Conservation (phyloP, 2,888 invertebrate species). For the Platerodrilus igneus region DNA sequence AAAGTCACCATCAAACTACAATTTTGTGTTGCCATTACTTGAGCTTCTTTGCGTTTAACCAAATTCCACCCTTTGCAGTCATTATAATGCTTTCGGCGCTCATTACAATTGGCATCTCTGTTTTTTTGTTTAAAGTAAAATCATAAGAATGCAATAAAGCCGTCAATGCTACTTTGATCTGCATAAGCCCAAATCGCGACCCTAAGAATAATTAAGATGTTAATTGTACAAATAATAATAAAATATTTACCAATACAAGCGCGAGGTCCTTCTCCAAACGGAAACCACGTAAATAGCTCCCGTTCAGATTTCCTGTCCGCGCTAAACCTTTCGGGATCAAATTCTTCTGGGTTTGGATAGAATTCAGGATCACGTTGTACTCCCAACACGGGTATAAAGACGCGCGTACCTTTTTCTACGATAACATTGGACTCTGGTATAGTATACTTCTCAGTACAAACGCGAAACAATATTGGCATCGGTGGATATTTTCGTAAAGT, state of each 20-base stretch:
- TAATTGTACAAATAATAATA: too few species aligned
- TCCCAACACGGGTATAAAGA: conserved; percentile 31
- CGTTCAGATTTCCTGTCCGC: conserved; percentile 51
- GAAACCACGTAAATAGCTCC: conserved; percentile 53
- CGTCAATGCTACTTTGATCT: conserved; percentile 34
- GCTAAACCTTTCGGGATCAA: conserved; percentile 58
- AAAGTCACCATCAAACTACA: too few species aligned
- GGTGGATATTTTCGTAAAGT: too few species aligned
- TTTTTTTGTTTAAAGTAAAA: conserved; percentile 31
- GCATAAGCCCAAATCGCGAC: conserved; percentile 38
- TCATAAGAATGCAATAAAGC: conserved; percentile 29
- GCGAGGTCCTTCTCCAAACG: conserved; percentile 56
- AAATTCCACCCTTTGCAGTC: conserved; percentile 27
- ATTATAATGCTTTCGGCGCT: conserved; percentile 22
- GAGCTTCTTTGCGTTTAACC: conserved; percentile 26
- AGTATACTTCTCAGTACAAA: too few species aligned
- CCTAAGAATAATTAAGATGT: too few species aligned
- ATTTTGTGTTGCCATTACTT: too few species aligned
- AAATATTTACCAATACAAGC: conserved; percentile 40
- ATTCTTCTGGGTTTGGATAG: conserved; percentile 56
- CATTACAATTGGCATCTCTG: conserved; percentile 30
- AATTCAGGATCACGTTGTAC: conserved; percentile 35
- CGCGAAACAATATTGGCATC: too few species aligned
- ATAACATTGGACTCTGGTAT: too few species aligned
- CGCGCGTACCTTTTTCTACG: too few species aligned